Evolutionary conservation across 2,888 invertebrate species (phyloP), one percentile per base, ranked within the genome.

Genomic region (Thelaira solivaga): DNA sequence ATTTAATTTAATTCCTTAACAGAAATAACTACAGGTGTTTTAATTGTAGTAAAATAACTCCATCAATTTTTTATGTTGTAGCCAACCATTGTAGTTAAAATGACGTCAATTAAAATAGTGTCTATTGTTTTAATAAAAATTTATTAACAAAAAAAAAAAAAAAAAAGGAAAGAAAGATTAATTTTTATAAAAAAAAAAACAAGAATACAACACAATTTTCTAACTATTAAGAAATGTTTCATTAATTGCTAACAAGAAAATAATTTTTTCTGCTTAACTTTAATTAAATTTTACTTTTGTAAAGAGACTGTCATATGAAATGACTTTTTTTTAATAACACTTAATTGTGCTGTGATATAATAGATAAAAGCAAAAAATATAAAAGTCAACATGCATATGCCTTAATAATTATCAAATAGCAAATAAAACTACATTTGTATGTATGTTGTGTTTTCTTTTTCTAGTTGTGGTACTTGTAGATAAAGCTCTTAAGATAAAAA

Each of bases 91-190:
- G 31, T 2, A 34, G 31, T 11, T n/a, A 13, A 57, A 65, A 47
- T 71, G 51, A 74, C 73, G 73, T 74, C 73, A 67, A 64, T 72
- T 34, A 34, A 64, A 55, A 31, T 51, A 62, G 43, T 71, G 51
- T 61, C 51, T 51, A 53, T 51, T 51, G 36, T 55, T 72, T 62
- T 62, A 71, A 62, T 53, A 53, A 53, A 71, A 43, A 16, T 62
- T 57, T 5, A 57, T 57, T 20, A 47, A 47, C 22, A n/a, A 16
- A 47, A 57, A 26, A 45, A 64, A 47, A 39, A 45, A 39, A 8
- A 29, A 24, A 16, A 31, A 5, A 16, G 16, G 24, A 51, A 39
- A 24, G 6, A n/a, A n/a, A n/a, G 39, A 26, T 24, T 36, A 11
- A 22, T 45, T 45, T 45, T 11, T 4, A 61, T 41, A 20, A 34